Percentiles rank a stretch among this genome's conserved stretches.
Conservation (phyloP, 92 coral and sea anemone genomes). For the Paragorgia papillata region DNA sequence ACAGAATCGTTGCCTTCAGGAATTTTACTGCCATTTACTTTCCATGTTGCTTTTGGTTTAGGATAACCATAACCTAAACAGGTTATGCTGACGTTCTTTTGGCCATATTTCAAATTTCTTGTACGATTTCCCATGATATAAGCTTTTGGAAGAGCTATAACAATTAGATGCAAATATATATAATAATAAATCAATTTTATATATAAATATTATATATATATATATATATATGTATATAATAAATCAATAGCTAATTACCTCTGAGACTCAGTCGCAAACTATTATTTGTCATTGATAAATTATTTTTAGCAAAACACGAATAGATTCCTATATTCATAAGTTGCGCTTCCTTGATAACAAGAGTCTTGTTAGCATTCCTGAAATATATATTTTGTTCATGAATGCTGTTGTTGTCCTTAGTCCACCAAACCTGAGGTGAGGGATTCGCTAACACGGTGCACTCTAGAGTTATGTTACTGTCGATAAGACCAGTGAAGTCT, state of each 20-base stretch:
- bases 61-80: constrained; percentile 77
- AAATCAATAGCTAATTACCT: constrained; percentile 46
- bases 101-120: constrained; percentile 9
- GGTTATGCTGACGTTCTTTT: constrained; percentile 22
- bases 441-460: constrained; percentile 58
- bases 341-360: constrained; percentile 27
- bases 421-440: constrained; percentile 43
- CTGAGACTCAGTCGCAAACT: constrained; percentile 26
- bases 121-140: not conserved
- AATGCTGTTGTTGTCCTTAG: not conserved
- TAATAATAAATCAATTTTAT: not conserved
- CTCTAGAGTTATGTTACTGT: constrained; percentile 7
- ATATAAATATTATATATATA: too few relatives aligned
- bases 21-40: constrained; percentile 17
- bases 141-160: constrained; percentile 13
- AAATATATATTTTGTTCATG: not conserved
- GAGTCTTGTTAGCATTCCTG: constrained; percentile 24
- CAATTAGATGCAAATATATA: not conserved
- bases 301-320: constrained; percentile 43
- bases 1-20: not conserved
- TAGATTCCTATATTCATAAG: constrained; percentile 47
- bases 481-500: not conserved
- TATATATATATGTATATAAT: too few relatives aligned
- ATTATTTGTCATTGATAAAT: not conserved
- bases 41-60: constrained; percentile 58